Conservation (phyloP, 2,888 invertebrate species). For the Nebria salina region DNA sequence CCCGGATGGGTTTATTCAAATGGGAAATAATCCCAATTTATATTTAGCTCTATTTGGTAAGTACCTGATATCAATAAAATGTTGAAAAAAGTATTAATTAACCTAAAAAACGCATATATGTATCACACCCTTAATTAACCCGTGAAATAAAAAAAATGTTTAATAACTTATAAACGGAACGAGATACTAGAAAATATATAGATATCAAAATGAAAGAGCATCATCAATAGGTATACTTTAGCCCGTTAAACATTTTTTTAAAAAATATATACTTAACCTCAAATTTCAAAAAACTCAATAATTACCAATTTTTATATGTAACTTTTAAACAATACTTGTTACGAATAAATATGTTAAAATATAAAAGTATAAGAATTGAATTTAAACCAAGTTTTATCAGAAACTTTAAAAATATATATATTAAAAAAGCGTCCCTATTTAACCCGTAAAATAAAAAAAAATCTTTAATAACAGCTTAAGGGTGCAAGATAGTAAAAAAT, state of each 20-base stretch:
- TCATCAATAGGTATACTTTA: not conserved
- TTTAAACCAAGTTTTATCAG: too few relatives aligned
- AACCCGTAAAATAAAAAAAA: not conserved
- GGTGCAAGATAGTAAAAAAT: not conserved
- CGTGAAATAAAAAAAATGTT: not conserved
- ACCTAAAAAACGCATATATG: not conserved
- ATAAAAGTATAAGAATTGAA: too few relatives aligned
- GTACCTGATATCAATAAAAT: not conserved
- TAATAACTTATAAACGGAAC: not conserved
- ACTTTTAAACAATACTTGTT: too few relatives aligned
- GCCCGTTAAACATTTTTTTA: not conserved
- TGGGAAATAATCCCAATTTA: conserved; percentile 73
- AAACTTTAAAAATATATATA: too few relatives aligned
- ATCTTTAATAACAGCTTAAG: not conserved
- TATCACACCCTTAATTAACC: not conserved
- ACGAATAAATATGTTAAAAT: too few relatives aligned
- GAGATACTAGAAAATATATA: not conserved
- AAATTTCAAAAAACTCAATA: too few relatives aligned
- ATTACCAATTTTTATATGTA: too few relatives aligned
- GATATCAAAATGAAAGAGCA: not conserved
- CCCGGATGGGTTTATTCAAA: conserved; percentile 85
- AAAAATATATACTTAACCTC: not conserved
- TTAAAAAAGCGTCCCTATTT: not conserved
- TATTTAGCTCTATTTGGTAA: conserved; percentile 73
- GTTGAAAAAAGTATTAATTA: too few relatives aligned